Base-by-base conservation (phyloP, 2,888 invertebrate species). In the Ormyrus nitidulus region DNA sequence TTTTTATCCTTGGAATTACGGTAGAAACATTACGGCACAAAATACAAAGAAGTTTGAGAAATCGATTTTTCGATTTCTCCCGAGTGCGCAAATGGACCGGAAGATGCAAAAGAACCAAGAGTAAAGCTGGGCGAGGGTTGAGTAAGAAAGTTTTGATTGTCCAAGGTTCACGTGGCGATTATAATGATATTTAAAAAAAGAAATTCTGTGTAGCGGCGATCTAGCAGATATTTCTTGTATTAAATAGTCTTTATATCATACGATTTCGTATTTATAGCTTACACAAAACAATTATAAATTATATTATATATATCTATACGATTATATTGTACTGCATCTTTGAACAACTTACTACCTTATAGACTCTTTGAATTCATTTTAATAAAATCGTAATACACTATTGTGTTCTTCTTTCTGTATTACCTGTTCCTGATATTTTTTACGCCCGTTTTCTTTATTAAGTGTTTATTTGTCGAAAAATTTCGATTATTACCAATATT, bases 301-400 rank as follows among this genome's bases (percentile, higher is more conserved):
- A 75, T 73, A 85, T 83, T 84, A 74, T 81, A 34, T 34, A 72
- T 70, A 86, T 84, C 82, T 86, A 84, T 84, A 84, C 75, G 83
- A 85, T 84, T 85, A 85, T 82, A 85, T 86, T 79, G 72, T 81
- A 78, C 61, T 79, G 81, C 79, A 81, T 54, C 81, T 79, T 81
- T 73, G 73, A 81, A 71, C 13, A 79, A 79, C 76, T 81, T 76
- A 81, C 69, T 79, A 79, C 54, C 77, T 83, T 86, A 84, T 85
- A 73, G 83, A 85, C 85, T 88, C 86, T 87, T 86, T 83, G 69
- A 88, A 87, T 87, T 87, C 86, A 83, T 89, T 89, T 88, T 87
- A 88, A 88, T 89, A 88, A 88, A 88, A 88, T 87, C 86, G 84
- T 86, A 85, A 86, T 87, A 89, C 86, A 87, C 87, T 84, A 80